Conservation (phyloP, 2,113 vertebrate genomes). For the Calidris pugnax region DNA sequence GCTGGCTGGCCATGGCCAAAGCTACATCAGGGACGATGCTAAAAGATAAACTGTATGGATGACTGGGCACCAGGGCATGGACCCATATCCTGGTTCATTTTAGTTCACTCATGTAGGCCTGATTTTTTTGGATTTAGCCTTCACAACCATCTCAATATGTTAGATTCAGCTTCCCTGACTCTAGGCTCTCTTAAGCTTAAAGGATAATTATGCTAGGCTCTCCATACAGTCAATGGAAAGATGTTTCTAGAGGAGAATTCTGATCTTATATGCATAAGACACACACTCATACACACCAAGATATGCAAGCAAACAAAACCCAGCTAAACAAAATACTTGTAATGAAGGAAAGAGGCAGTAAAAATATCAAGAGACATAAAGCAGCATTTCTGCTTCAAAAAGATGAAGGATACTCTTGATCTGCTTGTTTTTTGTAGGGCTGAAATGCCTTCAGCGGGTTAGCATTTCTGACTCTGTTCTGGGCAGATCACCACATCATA, state of each 20-base stretch:
- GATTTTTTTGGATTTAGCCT: neutral
- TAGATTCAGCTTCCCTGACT: neutral
- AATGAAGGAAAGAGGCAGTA: neutral
- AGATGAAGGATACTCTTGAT: neutral
- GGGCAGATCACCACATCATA: neutral
- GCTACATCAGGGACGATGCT: accelerated
- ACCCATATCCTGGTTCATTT: neutral
- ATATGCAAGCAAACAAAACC: neutral
- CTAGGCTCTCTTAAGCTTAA: neutral
- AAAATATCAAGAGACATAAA: neutral
- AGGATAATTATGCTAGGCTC: neutral
- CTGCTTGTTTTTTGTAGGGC: neutral
- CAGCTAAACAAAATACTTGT: neutral
- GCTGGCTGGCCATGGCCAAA: neutral
- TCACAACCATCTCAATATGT: neutral
- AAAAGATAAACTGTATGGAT: neutral
- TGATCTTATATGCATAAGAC: neutral
- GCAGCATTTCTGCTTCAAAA: neutral
- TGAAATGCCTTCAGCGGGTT: neutral
- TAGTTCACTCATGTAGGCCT: neutral
- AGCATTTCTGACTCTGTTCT: neutral
- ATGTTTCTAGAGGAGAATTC: neutral
- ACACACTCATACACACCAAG: neutral
- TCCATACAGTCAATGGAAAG: neutral
- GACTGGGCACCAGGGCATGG: neutral